Base-by-base conservation (phyloP, 2,888 invertebrate species). In the Cosmorhoe ocellata region DNA sequence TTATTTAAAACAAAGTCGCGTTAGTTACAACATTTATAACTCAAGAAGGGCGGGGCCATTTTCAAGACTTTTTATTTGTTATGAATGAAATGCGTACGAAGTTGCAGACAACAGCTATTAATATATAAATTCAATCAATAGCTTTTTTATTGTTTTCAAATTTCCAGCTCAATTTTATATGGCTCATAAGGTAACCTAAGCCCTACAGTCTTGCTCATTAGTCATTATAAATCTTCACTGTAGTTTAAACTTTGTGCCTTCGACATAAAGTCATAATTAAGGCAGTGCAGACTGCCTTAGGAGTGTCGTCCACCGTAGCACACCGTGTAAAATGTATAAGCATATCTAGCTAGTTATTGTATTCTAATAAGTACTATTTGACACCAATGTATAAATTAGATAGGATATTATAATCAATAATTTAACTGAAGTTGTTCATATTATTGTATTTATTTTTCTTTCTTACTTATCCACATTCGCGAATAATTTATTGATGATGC, bases 231-330 rank as follows among this genome's bases (percentile, higher is more conserved):
- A 26, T 27, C 13, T 41, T 45, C 45, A 37, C 22, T 27, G 37
- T 52, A 52, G 30, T 24, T 11, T 27, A 42, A 31, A 38, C 42
- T 42, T 45, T 39, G 54, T 54, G 54, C 54, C 54, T 54, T 54
- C 38, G 26, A 49, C 32, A 45, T 49, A 42, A 45, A 46, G 45
- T 50, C 39, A 22, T n/a, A 32, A 48, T 39, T 54, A 18, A 14
- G 37, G 41, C 42, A 50, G 27, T 24, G 7, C 5, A 38, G 36
- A 27, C 38, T 42, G 41, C 33, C 41, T 42, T 39, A 28, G 41
- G 37, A 22, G 37, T 41, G 10, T 24, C 13, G 34, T 44, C 32
- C 37, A 42, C 42, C n/a, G 18, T 24, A 37, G 26, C 18, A 39
- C 33, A 36, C 24, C 30, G 34, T 44, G 24, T 39, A 30, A 7